Evolutionary conservation across 2,797 vertebrate species (phyloP), one percentile per base, ranked within the genome.

Genomic region (Sparidentex hasta): DNA sequence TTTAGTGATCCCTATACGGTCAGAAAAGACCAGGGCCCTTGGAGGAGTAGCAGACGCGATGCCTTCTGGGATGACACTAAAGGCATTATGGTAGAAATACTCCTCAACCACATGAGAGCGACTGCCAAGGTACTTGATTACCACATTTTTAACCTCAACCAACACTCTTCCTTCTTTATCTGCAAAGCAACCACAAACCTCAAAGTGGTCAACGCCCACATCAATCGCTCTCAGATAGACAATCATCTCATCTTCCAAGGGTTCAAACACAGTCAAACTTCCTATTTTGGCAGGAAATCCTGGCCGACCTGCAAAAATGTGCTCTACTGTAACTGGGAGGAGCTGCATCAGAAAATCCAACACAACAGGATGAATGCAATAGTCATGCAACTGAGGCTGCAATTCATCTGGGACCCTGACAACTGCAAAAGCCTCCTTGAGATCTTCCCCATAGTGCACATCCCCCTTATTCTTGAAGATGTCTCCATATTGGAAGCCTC

Each of bases 331-430:
- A 51, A 95, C 88, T 63, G 90, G 88, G 0, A 92, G 87, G 92
- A 97, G 95, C 84, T 97, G 97, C 93, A 97, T 90, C 23, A 97
- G 88, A 67, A 94, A 96, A 83, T 97, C 97, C 0, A 97, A 90
- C 47, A 97, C 82, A 48, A 97, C 95, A 33, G 97, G 97, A 65
- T 98, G 97, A 76, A 97, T 93, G 68, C 84, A 94, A 85, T 95
- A 96, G 64, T 95, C 94, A 71, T 96, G 87, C 81, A 97, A 90
- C 66, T 97, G 92, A 71, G 79, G 65, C 20, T 44, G 1, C 0
- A 94, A 88, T 64, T 94, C 84, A 27, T 95, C 81, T 67, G 94
- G 93, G 74, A 97, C 93, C 48, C 79, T 95, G 20, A 97, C 89
- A 57, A 66, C 72, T 64, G 93, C 87, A 74, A 95, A 92, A 7